Evolutionary conservation across 2,113 vertebrate genomes (phyloP).

Genomic region (Eptesicus fuscus): DNA sequence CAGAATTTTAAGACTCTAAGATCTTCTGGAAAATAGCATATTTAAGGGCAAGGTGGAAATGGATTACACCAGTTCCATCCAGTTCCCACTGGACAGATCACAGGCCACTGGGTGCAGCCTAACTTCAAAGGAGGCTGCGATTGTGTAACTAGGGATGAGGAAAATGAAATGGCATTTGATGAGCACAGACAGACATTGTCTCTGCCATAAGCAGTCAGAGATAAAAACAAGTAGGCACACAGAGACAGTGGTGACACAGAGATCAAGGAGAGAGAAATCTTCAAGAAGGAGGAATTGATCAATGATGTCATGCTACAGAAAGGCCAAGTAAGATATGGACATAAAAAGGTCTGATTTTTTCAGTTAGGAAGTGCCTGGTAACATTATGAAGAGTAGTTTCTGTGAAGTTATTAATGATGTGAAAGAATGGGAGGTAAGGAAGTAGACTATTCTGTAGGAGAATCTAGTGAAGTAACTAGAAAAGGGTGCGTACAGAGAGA

Average conservation of each 20-base stretch:
- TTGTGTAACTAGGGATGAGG: background rate
- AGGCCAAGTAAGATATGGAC: background rate
- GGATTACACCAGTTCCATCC: background rate
- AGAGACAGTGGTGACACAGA: background rate
- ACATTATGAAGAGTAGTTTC: background rate
- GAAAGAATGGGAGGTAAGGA: background rate
- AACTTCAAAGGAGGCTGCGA: background rate
- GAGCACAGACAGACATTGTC: background rate
- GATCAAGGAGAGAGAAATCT: background rate
- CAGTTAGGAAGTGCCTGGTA: background rate
- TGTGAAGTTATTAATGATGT: background rate
- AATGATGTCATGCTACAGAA: background rate
- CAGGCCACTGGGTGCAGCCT: background rate
- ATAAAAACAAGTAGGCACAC: background rate
- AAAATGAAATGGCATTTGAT: background rate
- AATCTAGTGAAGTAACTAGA: background rate
- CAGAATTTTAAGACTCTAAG: background rate
- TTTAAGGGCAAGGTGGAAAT: background rate
- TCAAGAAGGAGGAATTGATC: background rate
- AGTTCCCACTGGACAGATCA: background rate
- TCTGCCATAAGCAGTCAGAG: background rate
- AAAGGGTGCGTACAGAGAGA: background rate
- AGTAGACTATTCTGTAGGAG: background rate
- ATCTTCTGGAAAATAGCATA: background rate
- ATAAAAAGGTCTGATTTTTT: background rate